phyloP scores from a whole-genome alignment of 92 coral and sea anemone genomes.

The Blastomussa wellsi region DNA sequence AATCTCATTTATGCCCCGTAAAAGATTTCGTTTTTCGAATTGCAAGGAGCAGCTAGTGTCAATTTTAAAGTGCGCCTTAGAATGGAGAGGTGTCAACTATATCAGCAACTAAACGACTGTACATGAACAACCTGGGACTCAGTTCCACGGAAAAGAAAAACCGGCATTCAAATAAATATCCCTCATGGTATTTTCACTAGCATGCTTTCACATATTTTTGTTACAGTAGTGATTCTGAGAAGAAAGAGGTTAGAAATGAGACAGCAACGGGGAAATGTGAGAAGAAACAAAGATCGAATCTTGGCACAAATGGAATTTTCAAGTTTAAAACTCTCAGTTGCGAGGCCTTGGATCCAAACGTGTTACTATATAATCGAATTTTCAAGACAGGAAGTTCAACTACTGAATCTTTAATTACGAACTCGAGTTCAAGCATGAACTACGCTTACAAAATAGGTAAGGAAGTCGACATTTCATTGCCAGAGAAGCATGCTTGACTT shows the following conservation, averaged over 20 bases:
- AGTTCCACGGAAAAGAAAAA: not conserved
- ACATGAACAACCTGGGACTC: not conserved
- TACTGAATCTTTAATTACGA: slow-evolving; percentile 53
- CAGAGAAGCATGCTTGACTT: not conserved
- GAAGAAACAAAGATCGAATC: slow-evolving; percentile 13
- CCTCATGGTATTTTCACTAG: not conserved
- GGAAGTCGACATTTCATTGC: not conserved
- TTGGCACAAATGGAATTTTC: slow-evolving; percentile 44
- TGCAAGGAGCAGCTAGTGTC: not conserved
- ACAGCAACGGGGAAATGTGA: not conserved
- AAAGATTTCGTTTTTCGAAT: not conserved
- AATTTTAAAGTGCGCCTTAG: not conserved
- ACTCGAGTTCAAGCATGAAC: slow-evolving; percentile 43
- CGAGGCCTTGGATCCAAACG: slow-evolving; percentile 53
- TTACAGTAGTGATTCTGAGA: slow-evolving; percentile 16
- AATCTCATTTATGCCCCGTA: not conserved
- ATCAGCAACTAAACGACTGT: not conserved
- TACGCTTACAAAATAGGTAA: slow-evolving; percentile 66
- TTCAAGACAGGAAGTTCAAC: slow-evolving; percentile 75
- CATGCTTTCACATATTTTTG: slow-evolving; percentile 6
- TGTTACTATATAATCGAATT: slow-evolving; percentile 60
- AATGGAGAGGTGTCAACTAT: not conserved
- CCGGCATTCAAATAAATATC: not conserved
- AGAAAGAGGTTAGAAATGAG: not conserved
- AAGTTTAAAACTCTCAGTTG: slow-evolving; percentile 50